Evolutionary conservation across 1,140 invertebrate genomes (phyloP).

Genomic region (Eubasilissa regina): DNA sequence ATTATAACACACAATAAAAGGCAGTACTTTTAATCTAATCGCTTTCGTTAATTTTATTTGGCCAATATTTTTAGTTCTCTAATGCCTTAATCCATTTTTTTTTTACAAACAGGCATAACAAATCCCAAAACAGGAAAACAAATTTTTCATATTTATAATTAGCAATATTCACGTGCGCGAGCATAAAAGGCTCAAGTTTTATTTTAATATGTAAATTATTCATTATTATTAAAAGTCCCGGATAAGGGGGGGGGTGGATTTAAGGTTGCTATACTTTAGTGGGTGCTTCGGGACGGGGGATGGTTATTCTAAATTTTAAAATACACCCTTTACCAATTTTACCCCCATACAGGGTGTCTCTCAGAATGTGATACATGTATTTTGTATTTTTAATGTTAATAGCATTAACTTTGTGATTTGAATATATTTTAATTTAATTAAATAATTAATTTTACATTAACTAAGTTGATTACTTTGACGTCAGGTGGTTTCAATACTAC

Average conservation of each 20-base stretch:
- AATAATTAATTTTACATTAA: too few relatives aligned
- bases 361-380: not conserved
- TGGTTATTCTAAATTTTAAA: conserved; percentile 61
- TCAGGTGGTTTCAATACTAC: too few relatives aligned
- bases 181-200: conserved; percentile 58
- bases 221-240: conserved; percentile 61
- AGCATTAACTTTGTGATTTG: not conserved
- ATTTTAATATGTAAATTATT: conserved; percentile 62
- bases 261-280: conserved; percentile 37
- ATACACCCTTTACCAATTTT: conserved; percentile 54
- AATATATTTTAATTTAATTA: not conserved
- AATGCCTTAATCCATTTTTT: conserved; percentile 23
- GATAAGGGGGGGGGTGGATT: conserved; percentile 53
- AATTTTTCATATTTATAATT: conserved; percentile 60
- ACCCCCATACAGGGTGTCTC: not conserved
- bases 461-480: too few relatives aligned
- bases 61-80: conserved; percentile 21
- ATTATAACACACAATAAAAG: too few relatives aligned
- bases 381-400: not conserved
- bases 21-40: too few relatives aligned
- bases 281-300: conserved; percentile 39
- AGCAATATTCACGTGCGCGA: conserved; percentile 53
- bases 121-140: conserved; percentile 46
- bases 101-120: not conserved
- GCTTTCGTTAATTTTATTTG: too few relatives aligned